Base-by-base conservation (phyloP, 2,888 invertebrate genomes). In the Colostygia pectinataria region DNA sequence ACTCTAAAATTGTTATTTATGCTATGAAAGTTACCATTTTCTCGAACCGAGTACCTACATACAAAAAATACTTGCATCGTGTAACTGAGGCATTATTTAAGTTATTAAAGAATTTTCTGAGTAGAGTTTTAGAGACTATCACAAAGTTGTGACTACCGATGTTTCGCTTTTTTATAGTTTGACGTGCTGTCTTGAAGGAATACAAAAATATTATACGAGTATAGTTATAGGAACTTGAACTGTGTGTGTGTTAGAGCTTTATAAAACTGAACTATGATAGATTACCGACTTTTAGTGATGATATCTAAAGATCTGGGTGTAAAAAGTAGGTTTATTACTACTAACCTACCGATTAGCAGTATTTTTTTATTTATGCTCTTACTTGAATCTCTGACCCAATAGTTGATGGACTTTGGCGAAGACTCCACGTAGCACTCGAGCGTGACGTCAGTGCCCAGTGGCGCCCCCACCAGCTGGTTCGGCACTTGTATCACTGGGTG, bases 401-500 rank as follows among this genome's bases (percentile, higher is more conserved):
- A 97, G 91, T 96, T 96, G 90, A 97, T 97, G 70, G 96, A 95
- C 89, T 94, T 96, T 36, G 97, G 97, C 58, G 94, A 97, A 36
- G 97, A 96, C 84, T 97, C 97, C 55, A 97, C 96, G 87, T 94
- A 94, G 91, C 97, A 97, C 87, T 97, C 97, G 61, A 97, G 91
- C 20, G 93, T 94, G 72, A 97, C 96, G 85, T 97, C 95, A 58
- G 96, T 96, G 59, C 95, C 95, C 66, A 96, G 90, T 48, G 97
- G 96, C 54, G 97, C 96, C 14, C 97, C 96, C 55, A 97, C 96
- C 78, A 97, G 92, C 91, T 97, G 97, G 91, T 97, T 97, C 47
- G 97, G 97, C 57, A 97, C 97, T 88, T 96, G 95, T 75, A 97
- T 97, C 70, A 96, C 95, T 9, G 97, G 97, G 78, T 96, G 94